phyloP scores from a whole-genome alignment of 2,113 vertebrate species.

The Sylvia atricapilla region DNA sequence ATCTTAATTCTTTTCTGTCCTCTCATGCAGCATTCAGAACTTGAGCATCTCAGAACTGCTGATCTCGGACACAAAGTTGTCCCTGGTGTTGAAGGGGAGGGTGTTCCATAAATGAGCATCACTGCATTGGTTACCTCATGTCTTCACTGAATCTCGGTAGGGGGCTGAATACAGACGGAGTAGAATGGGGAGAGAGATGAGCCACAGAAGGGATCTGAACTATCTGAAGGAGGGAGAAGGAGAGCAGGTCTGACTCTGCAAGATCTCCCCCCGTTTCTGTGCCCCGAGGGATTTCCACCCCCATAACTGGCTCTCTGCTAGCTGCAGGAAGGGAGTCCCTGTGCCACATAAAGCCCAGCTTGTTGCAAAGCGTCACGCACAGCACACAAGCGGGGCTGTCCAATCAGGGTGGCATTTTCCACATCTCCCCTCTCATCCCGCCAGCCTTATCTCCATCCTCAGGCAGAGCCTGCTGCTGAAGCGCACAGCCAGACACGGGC shows the following conservation, averaged over 20 bases:
- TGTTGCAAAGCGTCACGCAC: neutral
- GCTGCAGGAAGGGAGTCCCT: neutral
- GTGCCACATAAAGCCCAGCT: neutral
- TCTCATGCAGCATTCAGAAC: neutral
- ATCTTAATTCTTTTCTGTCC: neutral
- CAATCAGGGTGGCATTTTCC: neutral
- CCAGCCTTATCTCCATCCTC: neutral
- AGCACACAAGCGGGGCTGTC: neutral
- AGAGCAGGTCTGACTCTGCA: neutral
- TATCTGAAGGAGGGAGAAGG: neutral
- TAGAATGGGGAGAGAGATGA: neutral
- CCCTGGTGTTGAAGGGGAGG: neutral
- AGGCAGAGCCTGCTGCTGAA: neutral
- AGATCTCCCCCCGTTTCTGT: neutral
- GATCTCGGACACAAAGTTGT: slow-evolving; percentile 15
- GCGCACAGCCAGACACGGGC: neutral
- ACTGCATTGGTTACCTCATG: neutral
- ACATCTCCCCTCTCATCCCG: neutral
- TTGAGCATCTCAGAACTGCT: slow-evolving; percentile 5
- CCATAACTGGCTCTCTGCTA: neutral
- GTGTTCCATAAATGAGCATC: slow-evolving; percentile 16
- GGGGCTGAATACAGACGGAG: slow-evolving; percentile 2
- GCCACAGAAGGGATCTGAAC: neutral
- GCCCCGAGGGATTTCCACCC: slow-evolving; percentile 12
- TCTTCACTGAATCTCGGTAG: neutral